phyloP scores from a whole-genome alignment of 2,113 vertebrate species.

The Gadus macrocephalus region DNA sequence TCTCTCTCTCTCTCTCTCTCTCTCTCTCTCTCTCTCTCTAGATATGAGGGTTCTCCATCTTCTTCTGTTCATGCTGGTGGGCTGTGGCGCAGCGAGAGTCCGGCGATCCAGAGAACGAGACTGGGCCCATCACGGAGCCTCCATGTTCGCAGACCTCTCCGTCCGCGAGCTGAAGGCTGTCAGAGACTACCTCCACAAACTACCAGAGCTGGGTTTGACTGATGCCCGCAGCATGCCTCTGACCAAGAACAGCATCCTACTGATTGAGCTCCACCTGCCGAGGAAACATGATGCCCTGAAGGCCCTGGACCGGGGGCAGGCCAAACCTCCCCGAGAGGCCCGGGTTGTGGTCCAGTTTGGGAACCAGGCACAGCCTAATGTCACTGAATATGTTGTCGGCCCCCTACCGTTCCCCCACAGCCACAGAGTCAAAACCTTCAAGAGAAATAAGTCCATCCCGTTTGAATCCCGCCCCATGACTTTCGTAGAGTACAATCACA shows the following conservation, averaged over 20 bases:
- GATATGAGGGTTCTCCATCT: slow-evolving; percentile 60
- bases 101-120: slow-evolving; percentile 52
- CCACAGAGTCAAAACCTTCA: slow-evolving; percentile 52
- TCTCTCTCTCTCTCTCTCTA: slow-evolving; percentile 3
- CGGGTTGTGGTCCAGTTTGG: slow-evolving; percentile 81
- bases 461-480: slow-evolving; percentile 78
- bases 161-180: slow-evolving; percentile 72
- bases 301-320: slow-evolving; percentile 69
- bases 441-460: slow-evolving; percentile 22
- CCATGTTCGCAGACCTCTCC: slow-evolving; percentile 82
- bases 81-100: slow-evolving; percentile 19
- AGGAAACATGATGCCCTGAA: slow-evolving; percentile 74
- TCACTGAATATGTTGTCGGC: slow-evolving; percentile 82
- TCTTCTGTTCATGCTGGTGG: slow-evolving; percentile 45
- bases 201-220: slow-evolving; percentile 69
- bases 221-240: slow-evolving; percentile 31
- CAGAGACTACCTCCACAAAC: slow-evolving; percentile 70
- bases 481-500: slow-evolving; percentile 60
- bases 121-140: slow-evolving; percentile 70
- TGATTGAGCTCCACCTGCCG: slow-evolving; percentile 84
- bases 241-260: slow-evolving; percentile 81
- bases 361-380: slow-evolving; percentile 73
- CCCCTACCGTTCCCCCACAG: slow-evolving; percentile 74
- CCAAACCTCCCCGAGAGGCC: slow-evolving; percentile 74
- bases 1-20: no score